Evolutionary conservation across 2,113 vertebrate species (phyloP).

Genomic region (Oxygymnocypris stewartii): DNA sequence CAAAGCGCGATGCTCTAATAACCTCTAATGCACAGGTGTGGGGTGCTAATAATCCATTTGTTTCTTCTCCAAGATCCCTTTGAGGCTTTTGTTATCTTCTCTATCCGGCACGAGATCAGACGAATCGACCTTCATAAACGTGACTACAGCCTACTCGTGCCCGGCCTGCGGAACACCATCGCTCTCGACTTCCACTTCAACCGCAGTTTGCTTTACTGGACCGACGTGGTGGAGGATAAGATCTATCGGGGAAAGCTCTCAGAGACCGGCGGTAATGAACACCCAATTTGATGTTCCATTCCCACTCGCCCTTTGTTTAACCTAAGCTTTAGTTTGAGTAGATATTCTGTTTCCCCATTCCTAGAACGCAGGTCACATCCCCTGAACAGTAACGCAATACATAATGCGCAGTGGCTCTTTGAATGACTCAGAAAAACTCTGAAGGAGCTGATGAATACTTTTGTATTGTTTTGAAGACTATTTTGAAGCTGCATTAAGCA

Average conservation of each 20-base stretch:
- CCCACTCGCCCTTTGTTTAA: conserved; percentile 10
- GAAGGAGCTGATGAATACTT: conserved; percentile 35
- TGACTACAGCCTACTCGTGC: conserved; percentile 95
- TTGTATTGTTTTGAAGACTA: conserved; percentile 31
- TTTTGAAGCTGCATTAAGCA: conserved; percentile 50
- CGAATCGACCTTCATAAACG: conserved; percentile 97
- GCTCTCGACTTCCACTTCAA: conserved; percentile 98
- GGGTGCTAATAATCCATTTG: conserved; percentile 24
- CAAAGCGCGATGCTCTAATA: not conserved
- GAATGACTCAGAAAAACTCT: conserved; percentile 18
- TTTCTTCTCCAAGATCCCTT: conserved; percentile 86
- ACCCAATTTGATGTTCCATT: not conserved
- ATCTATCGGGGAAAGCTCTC: conserved; percentile 96
- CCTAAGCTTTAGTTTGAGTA: conserved; percentile 21
- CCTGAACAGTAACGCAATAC: not conserved
- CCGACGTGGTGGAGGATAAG: conserved; percentile 98
- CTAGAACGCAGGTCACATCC: not conserved
- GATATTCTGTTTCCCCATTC: conserved; percentile 12
- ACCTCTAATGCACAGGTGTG: conserved; percentile 24
- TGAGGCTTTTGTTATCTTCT: conserved; percentile 99
- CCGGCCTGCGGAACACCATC: conserved; percentile 95
- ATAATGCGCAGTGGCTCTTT: conserved; percentile 15
- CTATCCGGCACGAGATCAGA: conserved; percentile 97
- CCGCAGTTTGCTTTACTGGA: conserved; percentile 96
- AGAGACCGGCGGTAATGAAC: conserved; percentile 85